Conservation (phyloP, 1,140 invertebrate species). For the Diabrotica virgifera region DNA sequence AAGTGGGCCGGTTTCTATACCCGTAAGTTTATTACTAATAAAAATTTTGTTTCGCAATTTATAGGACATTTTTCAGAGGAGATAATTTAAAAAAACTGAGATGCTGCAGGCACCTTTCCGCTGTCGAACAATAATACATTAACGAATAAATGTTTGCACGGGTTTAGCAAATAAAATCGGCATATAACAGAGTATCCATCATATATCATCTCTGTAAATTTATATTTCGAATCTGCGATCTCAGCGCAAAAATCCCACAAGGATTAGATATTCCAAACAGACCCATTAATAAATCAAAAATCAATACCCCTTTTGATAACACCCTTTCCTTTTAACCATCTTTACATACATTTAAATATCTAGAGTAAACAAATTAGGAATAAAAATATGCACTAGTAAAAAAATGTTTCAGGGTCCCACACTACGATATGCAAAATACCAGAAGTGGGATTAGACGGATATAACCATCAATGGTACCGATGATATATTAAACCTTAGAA, state of each 20-base stretch:
- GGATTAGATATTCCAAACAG: slow-evolving; percentile 24
- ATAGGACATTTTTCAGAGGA: no score
- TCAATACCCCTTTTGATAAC: slow-evolving; percentile 14
- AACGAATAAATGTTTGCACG: no score
- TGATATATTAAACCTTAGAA: slow-evolving; percentile 23
- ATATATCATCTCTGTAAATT: no score
- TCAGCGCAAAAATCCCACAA: slow-evolving; percentile 18
- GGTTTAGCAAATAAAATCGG: no score
- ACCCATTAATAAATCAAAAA: slow-evolving; percentile 25
- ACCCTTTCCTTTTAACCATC: slow-evolving; percentile 6
- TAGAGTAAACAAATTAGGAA: slow-evolving; percentile 23
- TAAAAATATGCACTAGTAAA: slow-evolving; percentile 17
- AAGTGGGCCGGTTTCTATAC: no score
- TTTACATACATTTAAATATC: slow-evolving; percentile 24
- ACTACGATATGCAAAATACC: slow-evolving; percentile 22
- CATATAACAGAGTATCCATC: no score
- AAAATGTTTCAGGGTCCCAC: slow-evolving; percentile 16
- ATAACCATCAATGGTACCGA: slow-evolving; percentile 17
- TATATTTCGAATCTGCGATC: no score
- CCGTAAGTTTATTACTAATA: no score
- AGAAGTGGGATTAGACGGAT: slow-evolving; percentile 18
- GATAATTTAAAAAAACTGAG: no score
- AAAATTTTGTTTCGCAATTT: no score
- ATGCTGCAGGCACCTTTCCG: no score
- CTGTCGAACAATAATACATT: no score